Evolutionary conservation across 2,888 invertebrate genomes (phyloP), one percentile per base, ranked within the genome.

Genomic region (Endomychus coccineus): DNA sequence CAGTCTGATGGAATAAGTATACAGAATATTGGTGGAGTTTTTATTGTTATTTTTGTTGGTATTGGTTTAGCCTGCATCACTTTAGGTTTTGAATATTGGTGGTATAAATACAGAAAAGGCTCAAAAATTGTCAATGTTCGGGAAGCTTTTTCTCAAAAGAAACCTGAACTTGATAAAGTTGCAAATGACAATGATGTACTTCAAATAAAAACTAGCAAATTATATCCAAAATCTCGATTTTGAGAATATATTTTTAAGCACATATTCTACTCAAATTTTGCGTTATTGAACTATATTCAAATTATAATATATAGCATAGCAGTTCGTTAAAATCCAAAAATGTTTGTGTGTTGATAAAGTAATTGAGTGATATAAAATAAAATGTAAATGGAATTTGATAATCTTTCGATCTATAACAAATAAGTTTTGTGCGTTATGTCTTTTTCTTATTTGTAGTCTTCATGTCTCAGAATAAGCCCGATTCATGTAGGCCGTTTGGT

Each of bases 1-100:
- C 91, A 95, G 59, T 88, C 88, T 2, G 96, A 95, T 59, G 97
- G 97, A 30, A 97, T 97, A 58, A 94, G 92, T 41, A 95, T 97
- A 42, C 84, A 92, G 58, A 97, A 97, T 62, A 97, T 97, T 49
- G 96, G 94, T 28, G 96, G 96, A 1, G 96, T 97, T 0, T 97
- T 97, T 62, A 91, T 97, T 34, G 94, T 97, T 0, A 95, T 97
- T 45, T 89, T 95, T 57, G 91, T 94, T 51, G 95, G 95, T 0
- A 92, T 95, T 17, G 88, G 85, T 0, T 71, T 94, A 59, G 92
- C 94, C 1, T 89, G 91, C 52, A 67, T 92, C 29, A 95, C 94
- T 0, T 70, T 97, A 22, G 85, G 84, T 0, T 84, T 92, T 42
- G 97, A 97, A 62, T 96, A 94, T 63, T 90, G 88, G 84, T 91